phyloP scores from a whole-genome alignment of 2,113 vertebrate genomes.

The Etheostoma spectabile region DNA sequence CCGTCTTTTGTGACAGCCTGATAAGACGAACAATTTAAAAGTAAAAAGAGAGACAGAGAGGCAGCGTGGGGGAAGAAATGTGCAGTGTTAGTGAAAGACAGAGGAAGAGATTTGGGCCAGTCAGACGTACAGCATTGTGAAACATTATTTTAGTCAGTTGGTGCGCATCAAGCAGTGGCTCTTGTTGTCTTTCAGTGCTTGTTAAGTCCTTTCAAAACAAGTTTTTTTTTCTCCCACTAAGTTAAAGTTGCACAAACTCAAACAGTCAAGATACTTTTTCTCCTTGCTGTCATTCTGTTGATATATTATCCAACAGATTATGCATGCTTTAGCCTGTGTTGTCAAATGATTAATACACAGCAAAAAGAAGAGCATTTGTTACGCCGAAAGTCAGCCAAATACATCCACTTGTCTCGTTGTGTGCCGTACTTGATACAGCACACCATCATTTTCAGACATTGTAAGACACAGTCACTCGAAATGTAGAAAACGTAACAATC shows the following conservation, averaged over 20 bases:
- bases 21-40: constrained; percentile 64
- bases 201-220: constrained; percentile 14
- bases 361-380: not conserved
- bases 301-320: not conserved
- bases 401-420: not conserved
- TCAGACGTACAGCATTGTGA: not conserved
- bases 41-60: constrained; percentile 19
- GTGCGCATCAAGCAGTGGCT: constrained; percentile 31
- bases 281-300: not conserved
- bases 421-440: not conserved
- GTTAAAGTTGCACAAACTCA: constrained; percentile 32
- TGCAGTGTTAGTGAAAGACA: constrained; percentile 43
- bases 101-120: constrained; percentile 24
- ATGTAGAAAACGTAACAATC: not conserved
- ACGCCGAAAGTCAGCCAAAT: not conserved
- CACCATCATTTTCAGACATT: not conserved
- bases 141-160: constrained; percentile 41
- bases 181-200: constrained; percentile 27
- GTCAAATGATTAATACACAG: not conserved
- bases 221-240: constrained; percentile 17
- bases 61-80: constrained; percentile 23
- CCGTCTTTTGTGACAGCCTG: constrained; percentile 62
- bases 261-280: not conserved
- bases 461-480: not conserved
- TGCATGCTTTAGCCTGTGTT: not conserved